A percentile compares a stretch with the other conserved stretches of the same genome.
These are phyloP conservation scores for Napeogenes inachia DNA, from an alignment of 2,888 invertebrate species.

Conservation along the genomic window DNA sequence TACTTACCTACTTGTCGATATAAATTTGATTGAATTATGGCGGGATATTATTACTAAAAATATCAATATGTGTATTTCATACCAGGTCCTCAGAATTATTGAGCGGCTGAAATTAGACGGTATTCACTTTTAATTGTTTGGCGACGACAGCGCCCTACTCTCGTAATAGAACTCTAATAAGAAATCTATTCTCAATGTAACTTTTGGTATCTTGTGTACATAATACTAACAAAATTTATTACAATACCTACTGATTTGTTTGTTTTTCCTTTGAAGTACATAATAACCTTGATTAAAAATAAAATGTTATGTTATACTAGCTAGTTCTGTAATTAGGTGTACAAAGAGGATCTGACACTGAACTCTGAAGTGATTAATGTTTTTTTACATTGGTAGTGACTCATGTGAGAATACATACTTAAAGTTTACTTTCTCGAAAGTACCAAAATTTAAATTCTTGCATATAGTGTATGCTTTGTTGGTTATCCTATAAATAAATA, in stretches of 20 bases:
- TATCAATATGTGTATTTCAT: no score
- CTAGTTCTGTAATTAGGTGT: no score
- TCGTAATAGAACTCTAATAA: slow-evolving; percentile 25
- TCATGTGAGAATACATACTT: neutral
- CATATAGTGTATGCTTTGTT: neutral
- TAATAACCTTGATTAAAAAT: no score
- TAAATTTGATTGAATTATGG: no score
- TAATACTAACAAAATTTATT: neutral
- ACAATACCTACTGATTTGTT: no score
- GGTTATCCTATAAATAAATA: no score
- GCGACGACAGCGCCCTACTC: slow-evolving; percentile 27
- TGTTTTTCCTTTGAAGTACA: no score
- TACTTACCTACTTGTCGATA: no score
- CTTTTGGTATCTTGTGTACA: neutral
- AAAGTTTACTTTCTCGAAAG: no score
- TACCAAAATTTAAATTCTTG: neutral
- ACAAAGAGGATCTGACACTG: neutral
- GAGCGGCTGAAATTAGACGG: slow-evolving; percentile 21
- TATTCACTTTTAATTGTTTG: slow-evolving; percentile 24
- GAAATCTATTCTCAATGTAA: slow-evolving; percentile 24
- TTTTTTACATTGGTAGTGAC: neutral
- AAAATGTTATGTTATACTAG: no score
- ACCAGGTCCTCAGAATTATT: neutral
- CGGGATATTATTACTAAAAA: no score
- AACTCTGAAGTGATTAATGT: neutral